These are phyloP conservation scores for Berghia stephanieae DNA, from an alignment of 1,140 invertebrate genomes.

Conservation along the genomic window DNA sequence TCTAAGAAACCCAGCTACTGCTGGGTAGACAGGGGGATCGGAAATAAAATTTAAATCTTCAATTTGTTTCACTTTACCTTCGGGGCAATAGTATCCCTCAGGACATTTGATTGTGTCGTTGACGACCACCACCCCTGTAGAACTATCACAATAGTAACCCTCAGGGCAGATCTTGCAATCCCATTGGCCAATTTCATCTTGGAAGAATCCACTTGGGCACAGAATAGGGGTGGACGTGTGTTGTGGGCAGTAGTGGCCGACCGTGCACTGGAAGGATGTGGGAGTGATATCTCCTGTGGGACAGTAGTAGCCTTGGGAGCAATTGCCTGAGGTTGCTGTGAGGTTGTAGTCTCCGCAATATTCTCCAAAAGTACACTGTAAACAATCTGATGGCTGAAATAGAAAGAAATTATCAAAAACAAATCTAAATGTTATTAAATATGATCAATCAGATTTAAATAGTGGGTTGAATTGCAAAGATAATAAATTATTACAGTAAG, in stretches of 20 bases:
- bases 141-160: constrained; percentile 64
- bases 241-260: constrained; percentile 59
- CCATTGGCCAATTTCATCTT: constrained; percentile 49
- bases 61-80: constrained; percentile 41
- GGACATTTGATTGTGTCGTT: constrained; percentile 60
- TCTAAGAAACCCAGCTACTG: too few species aligned
- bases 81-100: constrained; percentile 58
- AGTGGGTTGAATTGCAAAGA: too few species aligned
- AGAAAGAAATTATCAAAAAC: neutral
- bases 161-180: constrained; percentile 56
- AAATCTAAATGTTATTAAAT: too few species aligned
- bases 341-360: constrained; percentile 60
- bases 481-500: too few species aligned
- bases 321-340: constrained; percentile 57
- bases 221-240: constrained; percentile 46
- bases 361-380: constrained; percentile 54
- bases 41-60: too few species aligned
- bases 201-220: constrained; percentile 61
- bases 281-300: constrained; percentile 50
- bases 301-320: constrained; percentile 60
- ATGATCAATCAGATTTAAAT: too few species aligned
- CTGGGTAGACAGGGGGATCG: too few species aligned
- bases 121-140: constrained; percentile 54
- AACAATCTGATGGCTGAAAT: constrained; percentile 44
- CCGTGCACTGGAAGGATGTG: constrained; percentile 44